A percentile compares a stretch with the other conserved stretches of the same genome.
Conservation (phyloP, 2,113 vertebrate genomes). For the Notechis scutatus region DNA sequence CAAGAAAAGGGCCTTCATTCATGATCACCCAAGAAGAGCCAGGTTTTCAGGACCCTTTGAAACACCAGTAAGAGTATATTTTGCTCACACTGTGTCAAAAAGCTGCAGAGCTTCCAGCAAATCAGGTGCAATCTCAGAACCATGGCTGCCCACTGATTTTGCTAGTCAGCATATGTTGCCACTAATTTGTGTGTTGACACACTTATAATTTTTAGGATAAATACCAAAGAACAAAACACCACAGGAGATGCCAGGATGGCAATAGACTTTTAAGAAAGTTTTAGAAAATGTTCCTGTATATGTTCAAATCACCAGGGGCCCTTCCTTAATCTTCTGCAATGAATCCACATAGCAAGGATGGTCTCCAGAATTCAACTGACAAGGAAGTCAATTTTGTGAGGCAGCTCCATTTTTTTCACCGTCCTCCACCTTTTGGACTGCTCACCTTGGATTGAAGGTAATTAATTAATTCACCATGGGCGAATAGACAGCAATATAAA, state of each 20-base stretch:
- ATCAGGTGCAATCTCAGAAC: neutral
- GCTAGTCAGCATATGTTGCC: neutral
- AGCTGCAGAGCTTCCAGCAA: neutral
- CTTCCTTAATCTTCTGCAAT: neutral
- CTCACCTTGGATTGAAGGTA: neutral
- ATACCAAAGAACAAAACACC: neutral
- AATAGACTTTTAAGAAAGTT: neutral
- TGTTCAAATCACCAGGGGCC: neutral
- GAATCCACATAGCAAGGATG: neutral
- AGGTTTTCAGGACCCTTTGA: neutral
- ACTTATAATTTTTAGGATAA: neutral
- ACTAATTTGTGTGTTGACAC: neutral
- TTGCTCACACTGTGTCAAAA: neutral
- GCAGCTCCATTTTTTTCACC: neutral
- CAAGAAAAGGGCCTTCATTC: neutral
- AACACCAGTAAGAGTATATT: neutral
- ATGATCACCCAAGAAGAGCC: neutral
- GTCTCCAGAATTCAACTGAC: neutral
- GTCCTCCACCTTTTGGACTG: neutral
- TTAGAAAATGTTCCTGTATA: neutral
- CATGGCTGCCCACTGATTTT: neutral
- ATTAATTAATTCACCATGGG: neutral
- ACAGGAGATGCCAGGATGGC: neutral
- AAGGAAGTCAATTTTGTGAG: neutral
- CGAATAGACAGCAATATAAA: no score